A percentile compares a stretch with the other conserved stretches of the same genome.
Evolutionary conservation across 53 echinoderm and acorn worm genomes (phyloP).

Genomic region (Echinarachnius parma): DNA sequence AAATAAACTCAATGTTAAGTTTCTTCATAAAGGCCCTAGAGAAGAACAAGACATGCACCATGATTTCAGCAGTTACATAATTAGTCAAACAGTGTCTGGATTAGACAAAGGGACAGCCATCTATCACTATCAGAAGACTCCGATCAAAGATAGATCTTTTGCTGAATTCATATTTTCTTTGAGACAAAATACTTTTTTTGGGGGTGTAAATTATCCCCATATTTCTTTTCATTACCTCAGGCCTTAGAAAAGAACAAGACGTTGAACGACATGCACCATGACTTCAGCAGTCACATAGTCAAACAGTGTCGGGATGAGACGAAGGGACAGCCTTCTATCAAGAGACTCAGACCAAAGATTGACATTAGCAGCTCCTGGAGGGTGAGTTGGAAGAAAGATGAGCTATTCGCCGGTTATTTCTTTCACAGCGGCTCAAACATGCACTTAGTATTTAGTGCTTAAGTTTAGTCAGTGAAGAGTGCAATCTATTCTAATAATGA

Average conservation of each 20-base stretch:
- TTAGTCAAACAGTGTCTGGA: slow-evolving; percentile 22
- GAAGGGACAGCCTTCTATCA: slow-evolving; percentile 31
- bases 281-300: slow-evolving; percentile 9
- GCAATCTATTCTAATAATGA: no score
- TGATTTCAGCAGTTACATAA: slow-evolving; percentile 10
- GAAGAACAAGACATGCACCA: slow-evolving; percentile 33
- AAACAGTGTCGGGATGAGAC: slow-evolving; percentile 19
- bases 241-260: slow-evolving; percentile 34
- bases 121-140: slow-evolving; percentile 27
- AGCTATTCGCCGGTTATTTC: no score
- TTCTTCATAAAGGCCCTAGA: slow-evolving; percentile 10
- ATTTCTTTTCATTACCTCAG: neutral
- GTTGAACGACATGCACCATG: slow-evolving; percentile 27
- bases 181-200: no score
- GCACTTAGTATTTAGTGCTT: no score
- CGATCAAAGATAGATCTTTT: slow-evolving; percentile 23
- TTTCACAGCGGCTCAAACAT: no score
- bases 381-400: no score
- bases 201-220: neutral
- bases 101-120: slow-evolving; percentile 20
- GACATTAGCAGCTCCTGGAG: slow-evolving; percentile 34
- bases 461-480: no score
- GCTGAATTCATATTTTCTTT: no score
- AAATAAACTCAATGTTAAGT: no score
- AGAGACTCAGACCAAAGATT: slow-evolving; percentile 16